These are phyloP conservation scores for Oligia fasciuncula DNA, from an alignment of 2,888 invertebrate species.

Conservation along the genomic window DNA sequence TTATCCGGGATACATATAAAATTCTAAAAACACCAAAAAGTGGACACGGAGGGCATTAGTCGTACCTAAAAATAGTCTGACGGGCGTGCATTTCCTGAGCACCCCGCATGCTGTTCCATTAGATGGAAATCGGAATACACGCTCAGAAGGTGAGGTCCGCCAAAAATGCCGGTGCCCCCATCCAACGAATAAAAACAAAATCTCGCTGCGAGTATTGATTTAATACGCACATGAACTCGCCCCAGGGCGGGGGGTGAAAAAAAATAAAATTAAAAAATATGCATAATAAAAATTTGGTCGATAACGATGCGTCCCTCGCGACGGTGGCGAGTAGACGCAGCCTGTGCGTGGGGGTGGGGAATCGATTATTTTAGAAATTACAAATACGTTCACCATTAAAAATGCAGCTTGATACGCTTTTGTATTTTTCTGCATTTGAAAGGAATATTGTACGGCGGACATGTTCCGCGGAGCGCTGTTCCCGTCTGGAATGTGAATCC, in stretches of 20 bases:
- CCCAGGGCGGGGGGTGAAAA: constrained; percentile 78
- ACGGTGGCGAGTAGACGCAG: constrained; percentile 73
- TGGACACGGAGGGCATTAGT: constrained; percentile 57
- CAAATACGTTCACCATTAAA: constrained; percentile 64
- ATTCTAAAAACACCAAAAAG: constrained; percentile 48
- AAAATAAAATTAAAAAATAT: constrained; percentile 89
- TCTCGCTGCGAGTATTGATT: constrained; percentile 80
- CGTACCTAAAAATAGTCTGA: constrained; percentile 54
- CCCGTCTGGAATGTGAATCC: not conserved
- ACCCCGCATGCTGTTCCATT: constrained; percentile 71
- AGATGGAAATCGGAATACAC: constrained; percentile 67
- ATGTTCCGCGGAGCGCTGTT: constrained; percentile 10
- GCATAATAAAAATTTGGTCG: constrained; percentile 88
- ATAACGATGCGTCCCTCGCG: constrained; percentile 81
- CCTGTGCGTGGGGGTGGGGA: constrained; percentile 79
- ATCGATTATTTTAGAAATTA: constrained; percentile 84
- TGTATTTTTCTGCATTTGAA: constrained; percentile 58
- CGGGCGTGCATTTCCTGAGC: constrained; percentile 47
- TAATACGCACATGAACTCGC: constrained; percentile 74
- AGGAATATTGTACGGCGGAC: constrained; percentile 22
- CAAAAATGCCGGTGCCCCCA: constrained; percentile 62
- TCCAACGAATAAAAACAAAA: constrained; percentile 76
- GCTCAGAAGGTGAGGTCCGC: constrained; percentile 61
- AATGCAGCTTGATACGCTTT: constrained; percentile 60
- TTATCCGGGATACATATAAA: constrained; percentile 39